phyloP scores from a whole-genome alignment of 2,797 vertebrate genomes.

The Takifugu rubripes region DNA sequence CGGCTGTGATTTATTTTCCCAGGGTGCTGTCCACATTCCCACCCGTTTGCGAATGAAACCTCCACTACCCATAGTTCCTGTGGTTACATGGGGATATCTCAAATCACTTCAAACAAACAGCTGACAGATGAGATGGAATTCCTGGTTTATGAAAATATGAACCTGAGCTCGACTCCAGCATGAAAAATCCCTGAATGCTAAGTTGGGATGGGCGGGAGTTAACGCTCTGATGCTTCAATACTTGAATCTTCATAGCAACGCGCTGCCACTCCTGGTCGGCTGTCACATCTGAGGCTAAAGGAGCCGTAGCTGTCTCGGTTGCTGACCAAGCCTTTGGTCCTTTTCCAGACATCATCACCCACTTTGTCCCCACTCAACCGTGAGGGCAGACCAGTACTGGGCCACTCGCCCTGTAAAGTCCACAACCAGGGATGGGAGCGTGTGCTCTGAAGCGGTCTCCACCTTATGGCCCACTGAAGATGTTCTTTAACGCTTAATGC shows the following conservation, averaged over 20 bases:
- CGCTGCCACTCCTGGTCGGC: conserved; percentile 12
- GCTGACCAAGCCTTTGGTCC: conserved; percentile 33
- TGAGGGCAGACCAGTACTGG: conserved; percentile 42
- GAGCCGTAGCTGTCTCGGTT: conserved; percentile 29
- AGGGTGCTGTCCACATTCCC: conserved; percentile 59
- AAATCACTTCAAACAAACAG: conserved; percentile 76
- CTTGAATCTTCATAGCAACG: conserved; percentile 6
- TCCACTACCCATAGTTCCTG: conserved; percentile 45
- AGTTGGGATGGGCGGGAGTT: background rate
- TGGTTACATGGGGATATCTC: conserved; percentile 64
- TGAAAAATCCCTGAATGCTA: conserved; percentile 31
- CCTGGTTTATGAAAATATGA: conserved; percentile 57
- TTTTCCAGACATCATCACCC: conserved; percentile 65
- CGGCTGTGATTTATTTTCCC: conserved; percentile 74
- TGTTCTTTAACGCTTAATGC: conserved; percentile 33
- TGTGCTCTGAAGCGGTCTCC: conserved; percentile 78
- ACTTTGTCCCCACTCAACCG: conserved; percentile 66
- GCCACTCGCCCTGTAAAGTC: conserved; percentile 50
- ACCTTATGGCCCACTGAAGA: conserved; percentile 38
- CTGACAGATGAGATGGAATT: conserved; percentile 55
- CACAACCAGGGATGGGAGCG: conserved; percentile 60
- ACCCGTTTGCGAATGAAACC: conserved; percentile 60
- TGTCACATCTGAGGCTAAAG: conserved; percentile 13
- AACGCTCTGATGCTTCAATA: background rate
- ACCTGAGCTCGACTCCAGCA: conserved; percentile 42